These are phyloP conservation scores for Mechanitis mazaeus DNA, from an alignment of 2,888 invertebrate genomes.

Conservation along the genomic window DNA sequence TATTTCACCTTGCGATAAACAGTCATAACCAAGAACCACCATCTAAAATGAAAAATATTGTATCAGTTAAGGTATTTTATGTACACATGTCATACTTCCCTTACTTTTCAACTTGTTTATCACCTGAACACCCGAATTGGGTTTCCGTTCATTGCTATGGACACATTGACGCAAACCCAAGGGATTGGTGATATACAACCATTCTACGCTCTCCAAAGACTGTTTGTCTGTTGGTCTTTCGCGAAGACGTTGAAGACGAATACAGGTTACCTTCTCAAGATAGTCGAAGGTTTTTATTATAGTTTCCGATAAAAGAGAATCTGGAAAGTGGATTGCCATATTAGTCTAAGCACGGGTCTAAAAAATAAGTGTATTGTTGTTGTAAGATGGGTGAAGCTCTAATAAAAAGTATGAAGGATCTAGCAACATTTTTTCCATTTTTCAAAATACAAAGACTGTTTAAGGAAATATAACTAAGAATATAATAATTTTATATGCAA, in stretches of 20 bases:
- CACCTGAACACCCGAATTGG: constrained; percentile 60
- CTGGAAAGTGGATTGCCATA: constrained; percentile 33
- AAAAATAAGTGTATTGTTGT: no score
- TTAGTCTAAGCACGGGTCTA: background rate
- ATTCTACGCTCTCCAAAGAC: constrained; percentile 50
- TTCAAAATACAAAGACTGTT: no score
- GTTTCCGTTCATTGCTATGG: constrained; percentile 58
- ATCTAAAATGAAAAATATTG: constrained; percentile 40
- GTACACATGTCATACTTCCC: background rate
- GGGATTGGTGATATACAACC: constrained; percentile 66
- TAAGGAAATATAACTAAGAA: no score
- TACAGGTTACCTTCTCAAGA: constrained; percentile 61
- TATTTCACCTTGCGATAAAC: constrained; percentile 81
- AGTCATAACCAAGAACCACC: constrained; percentile 65
- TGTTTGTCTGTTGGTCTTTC: constrained; percentile 52
- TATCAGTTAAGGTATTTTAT: background rate
- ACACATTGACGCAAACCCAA: constrained; percentile 62
- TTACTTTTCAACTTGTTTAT: background rate
- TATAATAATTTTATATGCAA: no score
- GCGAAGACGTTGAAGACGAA: constrained; percentile 57
- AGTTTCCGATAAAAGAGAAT: constrained; percentile 44
- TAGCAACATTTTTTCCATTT: no score
- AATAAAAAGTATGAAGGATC: no score
- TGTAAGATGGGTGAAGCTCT: no score
- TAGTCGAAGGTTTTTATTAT: constrained; percentile 60